These are phyloP conservation scores for Pelagia noctiluca DNA, from an alignment of 30 jellyfish, hydroid and myxozoan species.

Conservation along the genomic window DNA sequence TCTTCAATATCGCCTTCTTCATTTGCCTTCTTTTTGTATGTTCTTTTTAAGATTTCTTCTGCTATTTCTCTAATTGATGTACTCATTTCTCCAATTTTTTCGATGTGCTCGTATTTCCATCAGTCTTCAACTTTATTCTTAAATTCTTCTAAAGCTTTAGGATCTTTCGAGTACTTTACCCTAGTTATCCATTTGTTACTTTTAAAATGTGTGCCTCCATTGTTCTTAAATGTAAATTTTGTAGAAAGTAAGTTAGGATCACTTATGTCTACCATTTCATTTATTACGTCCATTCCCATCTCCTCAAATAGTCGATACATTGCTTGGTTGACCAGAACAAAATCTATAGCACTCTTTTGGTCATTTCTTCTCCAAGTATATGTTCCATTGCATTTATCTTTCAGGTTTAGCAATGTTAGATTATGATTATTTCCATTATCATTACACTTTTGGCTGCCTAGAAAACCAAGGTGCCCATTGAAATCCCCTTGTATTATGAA, in stretches of 20 bases:
- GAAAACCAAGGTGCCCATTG: neutral
- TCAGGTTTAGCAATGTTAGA: neutral
- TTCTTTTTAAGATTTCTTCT: too few species aligned
- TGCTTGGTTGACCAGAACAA: neutral
- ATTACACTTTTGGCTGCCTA: neutral
- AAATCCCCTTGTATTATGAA: neutral
- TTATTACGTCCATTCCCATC: neutral
- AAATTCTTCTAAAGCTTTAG: too few species aligned
- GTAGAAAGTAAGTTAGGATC: neutral
- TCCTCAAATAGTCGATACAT: neutral
- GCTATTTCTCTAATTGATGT: too few species aligned
- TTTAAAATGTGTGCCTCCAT: neutral
- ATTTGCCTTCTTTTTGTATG: too few species aligned
- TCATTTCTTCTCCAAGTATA: neutral
- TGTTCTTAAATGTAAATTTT: neutral
- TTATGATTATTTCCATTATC: neutral
- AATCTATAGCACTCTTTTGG: neutral
- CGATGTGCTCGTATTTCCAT: too few species aligned
- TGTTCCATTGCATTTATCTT: neutral
- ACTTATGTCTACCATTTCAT: neutral
- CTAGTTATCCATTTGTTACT: neutral
- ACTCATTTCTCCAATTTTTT: too few species aligned
- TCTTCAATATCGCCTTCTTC: too few species aligned
- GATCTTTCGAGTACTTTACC: too few species aligned
- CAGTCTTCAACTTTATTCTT: too few species aligned